Base-by-base conservation (phyloP, 2,888 invertebrate species). In the Xestia sexstrigata region DNA sequence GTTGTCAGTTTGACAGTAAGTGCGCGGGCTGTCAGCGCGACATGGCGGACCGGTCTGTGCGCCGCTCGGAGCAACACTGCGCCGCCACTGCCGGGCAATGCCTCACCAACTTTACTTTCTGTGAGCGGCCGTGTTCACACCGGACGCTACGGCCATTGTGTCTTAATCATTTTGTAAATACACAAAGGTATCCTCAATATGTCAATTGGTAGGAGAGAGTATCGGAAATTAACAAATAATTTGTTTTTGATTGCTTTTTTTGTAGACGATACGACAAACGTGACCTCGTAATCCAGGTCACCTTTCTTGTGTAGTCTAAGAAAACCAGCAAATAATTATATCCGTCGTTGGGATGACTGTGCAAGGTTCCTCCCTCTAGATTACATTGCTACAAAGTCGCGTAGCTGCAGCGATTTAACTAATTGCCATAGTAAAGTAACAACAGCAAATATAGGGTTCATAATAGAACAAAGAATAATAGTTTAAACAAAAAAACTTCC, bases 91-190 rank as follows among this genome's bases (percentile, higher is more conserved):
- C 35, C 35, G 35, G 35, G 2, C 35, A 85, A 86, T 87, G 89
- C 89, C 91, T 89, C 63, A 95, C 94, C 92, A 94, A 95, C 93
- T 95, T 95, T 95, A 96, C 95, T 96, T 96, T 96, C 95, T 90
- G 96, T 90, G 89, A 90, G 87, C 90, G 94, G 94, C 87, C 82
- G 93, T 87, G 95, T 93, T 90, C 93, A 96, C 94, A 95, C 88
- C 76, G 72, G 55, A 86, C 58, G 89, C 78, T 30, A 15, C 58
- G 8, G 68, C 58, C 47, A 71, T 68, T 74, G 71, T 76, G 58
- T 70, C 67, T 77, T 78, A 79, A 85, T 79, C 70, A 80, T 83
- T 78, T 81, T 75, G 70, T 80, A 58, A 78, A 74, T 74, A 84
- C 42, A 84, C 26, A 45, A 15, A 42, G 39, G 47, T 62, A 55